phyloP scores from a whole-genome alignment of 2,888 invertebrate genomes.

The Macaria notata region DNA sequence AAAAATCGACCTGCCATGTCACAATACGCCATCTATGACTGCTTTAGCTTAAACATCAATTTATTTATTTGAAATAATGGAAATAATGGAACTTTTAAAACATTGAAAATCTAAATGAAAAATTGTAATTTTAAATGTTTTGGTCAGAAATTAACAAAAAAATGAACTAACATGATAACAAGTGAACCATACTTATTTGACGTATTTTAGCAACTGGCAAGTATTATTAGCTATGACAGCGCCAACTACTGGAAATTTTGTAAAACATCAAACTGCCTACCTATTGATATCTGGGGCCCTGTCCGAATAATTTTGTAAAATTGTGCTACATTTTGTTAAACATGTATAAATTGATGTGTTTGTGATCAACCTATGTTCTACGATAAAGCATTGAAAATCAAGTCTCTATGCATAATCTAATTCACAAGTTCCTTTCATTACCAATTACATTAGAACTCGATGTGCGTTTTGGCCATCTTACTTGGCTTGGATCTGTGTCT shows the following conservation, averaged over 20 bases:
- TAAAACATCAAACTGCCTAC: constrained; percentile 48
- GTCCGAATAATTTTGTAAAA: constrained; percentile 69
- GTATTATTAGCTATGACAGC: constrained; percentile 39
- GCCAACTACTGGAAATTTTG: constrained; percentile 68
- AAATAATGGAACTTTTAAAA: too few relatives aligned
- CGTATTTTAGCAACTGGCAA: constrained; percentile 31
- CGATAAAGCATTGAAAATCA: constrained; percentile 53
- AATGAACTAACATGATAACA: not conserved
- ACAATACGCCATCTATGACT: too few relatives aligned
- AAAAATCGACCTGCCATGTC: too few relatives aligned
- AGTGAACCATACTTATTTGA: not conserved
- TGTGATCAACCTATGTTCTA: constrained; percentile 58
- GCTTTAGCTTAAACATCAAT: too few relatives aligned
- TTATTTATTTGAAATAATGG: too few relatives aligned
- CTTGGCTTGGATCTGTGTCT: constrained; percentile 59
- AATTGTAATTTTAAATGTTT: too few relatives aligned
- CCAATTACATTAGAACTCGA: constrained; percentile 80
- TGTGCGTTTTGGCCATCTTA: constrained; percentile 83
- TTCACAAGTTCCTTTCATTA: constrained; percentile 72
- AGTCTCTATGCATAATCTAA: constrained; percentile 71
- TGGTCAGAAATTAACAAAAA: too few relatives aligned
- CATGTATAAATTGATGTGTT: constrained; percentile 67
- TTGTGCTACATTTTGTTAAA: constrained; percentile 68
- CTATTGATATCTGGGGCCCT: constrained; percentile 78
- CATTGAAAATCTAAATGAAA: too few relatives aligned